A percentile compares a stretch with the other conserved stretches of the same genome.
These are phyloP conservation scores for Drymodes brunneopygia DNA, from an alignment of 2,113 vertebrate species.

Conservation along the genomic window DNA sequence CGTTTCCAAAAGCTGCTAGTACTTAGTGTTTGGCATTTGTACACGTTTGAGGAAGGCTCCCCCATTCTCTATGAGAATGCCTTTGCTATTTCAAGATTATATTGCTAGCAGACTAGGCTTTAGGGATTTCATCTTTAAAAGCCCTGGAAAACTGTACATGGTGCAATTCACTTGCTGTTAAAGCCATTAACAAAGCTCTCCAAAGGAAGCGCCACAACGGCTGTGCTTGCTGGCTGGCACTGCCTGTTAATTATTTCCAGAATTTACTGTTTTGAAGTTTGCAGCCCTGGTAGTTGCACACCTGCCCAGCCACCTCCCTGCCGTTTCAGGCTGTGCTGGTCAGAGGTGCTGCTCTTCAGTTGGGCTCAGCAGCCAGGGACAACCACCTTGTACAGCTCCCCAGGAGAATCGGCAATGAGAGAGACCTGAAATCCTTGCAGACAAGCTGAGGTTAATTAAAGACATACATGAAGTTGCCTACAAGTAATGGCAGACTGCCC, in stretches of 20 bases:
- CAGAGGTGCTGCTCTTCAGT: not conserved
- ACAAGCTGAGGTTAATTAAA: not conserved
- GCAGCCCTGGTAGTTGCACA: rapidly evolving
- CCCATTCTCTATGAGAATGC: not conserved
- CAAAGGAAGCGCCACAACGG: not conserved
- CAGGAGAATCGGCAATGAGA: not conserved
- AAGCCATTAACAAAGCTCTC: not conserved
- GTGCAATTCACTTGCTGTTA: not conserved
- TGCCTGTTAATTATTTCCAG: slow-evolving; percentile 44
- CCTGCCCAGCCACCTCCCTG: not conserved
- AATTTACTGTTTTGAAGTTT: not conserved
- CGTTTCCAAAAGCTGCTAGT: not conserved
- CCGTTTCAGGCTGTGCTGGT: not conserved
- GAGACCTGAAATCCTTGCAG: not conserved
- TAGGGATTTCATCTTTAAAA: not conserved
- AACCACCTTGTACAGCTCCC: rapidly evolving
- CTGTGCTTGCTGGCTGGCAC: rapidly evolving
- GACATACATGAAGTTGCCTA: not conserved
- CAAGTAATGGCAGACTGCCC: not conserved
- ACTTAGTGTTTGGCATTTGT: not conserved
- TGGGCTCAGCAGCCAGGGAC: not conserved
- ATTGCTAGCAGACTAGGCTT: not conserved
- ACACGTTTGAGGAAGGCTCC: not conserved
- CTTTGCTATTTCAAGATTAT: not conserved
- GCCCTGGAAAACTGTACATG: not conserved